These are phyloP conservation scores for Stratiomys singularior DNA, from an alignment of 2,888 invertebrate species.

Conservation along the genomic window DNA sequence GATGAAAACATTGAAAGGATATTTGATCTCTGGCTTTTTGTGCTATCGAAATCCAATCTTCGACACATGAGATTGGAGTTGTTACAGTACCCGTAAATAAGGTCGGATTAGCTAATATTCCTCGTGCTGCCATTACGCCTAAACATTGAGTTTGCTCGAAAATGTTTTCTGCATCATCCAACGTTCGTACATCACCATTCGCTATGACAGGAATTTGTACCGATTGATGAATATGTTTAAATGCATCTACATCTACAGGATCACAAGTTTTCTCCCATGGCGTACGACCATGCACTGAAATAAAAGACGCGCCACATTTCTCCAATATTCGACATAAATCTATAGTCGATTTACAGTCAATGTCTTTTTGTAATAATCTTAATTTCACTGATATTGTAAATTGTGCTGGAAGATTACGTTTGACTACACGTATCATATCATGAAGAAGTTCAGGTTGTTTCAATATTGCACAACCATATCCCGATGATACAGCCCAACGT, in stretches of 20 bases:
- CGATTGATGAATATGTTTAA: constrained; percentile 76
- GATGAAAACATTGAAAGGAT: constrained; percentile 89
- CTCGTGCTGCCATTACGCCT: constrained; percentile 94
- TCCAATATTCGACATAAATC: constrained; percentile 84
- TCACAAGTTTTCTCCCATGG: constrained; percentile 80
- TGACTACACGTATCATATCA: constrained; percentile 81
- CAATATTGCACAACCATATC: constrained; percentile 86
- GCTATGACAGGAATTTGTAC: constrained; percentile 87
- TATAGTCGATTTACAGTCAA: constrained; percentile 72
- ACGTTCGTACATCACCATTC: constrained; percentile 87
- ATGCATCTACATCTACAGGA: constrained; percentile 75
- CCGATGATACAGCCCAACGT: constrained; percentile 91
- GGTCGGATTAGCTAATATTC: constrained; percentile 90
- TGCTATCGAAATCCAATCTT: constrained; percentile 82
- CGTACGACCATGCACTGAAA: constrained; percentile 94
- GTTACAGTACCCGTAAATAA: constrained; percentile 78
- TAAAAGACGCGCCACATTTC: constrained; percentile 85
- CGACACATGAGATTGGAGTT: constrained; percentile 82
- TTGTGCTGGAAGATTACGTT: constrained; percentile 75
- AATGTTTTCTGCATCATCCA: constrained; percentile 77
- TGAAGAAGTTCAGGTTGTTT: constrained; percentile 84
- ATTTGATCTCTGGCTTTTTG: constrained; percentile 71
- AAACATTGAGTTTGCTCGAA: constrained; percentile 75
- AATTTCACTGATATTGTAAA: constrained; percentile 95
- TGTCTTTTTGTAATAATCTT: constrained; percentile 70